A percentile compares a stretch with the other conserved stretches of the same genome.
phyloP scores from a whole-genome alignment of 1,140 invertebrate species.

The Berghia stephanieae region DNA sequence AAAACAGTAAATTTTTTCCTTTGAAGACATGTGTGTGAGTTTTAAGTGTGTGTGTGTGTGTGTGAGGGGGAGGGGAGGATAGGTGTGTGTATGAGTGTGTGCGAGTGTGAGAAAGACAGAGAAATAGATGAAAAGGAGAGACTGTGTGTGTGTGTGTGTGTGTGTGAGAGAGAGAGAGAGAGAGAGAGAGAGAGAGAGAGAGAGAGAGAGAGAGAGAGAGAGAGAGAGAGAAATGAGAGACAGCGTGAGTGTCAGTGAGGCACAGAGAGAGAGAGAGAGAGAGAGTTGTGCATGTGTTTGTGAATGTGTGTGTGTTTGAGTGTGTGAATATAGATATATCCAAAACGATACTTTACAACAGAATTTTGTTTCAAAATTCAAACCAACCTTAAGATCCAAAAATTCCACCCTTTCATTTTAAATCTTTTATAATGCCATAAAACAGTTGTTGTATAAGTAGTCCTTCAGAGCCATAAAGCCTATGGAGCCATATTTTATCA shows the following conservation, averaged over 20 bases:
- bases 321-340: background rate
- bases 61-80: background rate
- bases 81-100: background rate
- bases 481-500: no score
- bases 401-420: no score
- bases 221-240: constrained; percentile 19
- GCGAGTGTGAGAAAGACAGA: background rate
- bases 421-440: no score
- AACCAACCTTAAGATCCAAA: no score
- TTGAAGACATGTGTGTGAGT: background rate
- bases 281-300: no score
- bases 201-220: constrained; percentile 31
- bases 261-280: no score
- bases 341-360: background rate
- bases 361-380: background rate
- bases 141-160: constrained; percentile 6
- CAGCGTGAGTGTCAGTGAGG: no score
- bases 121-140: background rate
- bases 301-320: no score
- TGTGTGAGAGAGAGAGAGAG: constrained; percentile 24
- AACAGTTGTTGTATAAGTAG: no score
- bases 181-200: constrained; percentile 32
- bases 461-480: no score
- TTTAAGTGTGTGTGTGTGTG: background rate
- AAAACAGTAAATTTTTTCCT: background rate